Evolutionary conservation across 2,888 invertebrate genomes (phyloP).

Genomic region (Aleiodes testaceus): DNA sequence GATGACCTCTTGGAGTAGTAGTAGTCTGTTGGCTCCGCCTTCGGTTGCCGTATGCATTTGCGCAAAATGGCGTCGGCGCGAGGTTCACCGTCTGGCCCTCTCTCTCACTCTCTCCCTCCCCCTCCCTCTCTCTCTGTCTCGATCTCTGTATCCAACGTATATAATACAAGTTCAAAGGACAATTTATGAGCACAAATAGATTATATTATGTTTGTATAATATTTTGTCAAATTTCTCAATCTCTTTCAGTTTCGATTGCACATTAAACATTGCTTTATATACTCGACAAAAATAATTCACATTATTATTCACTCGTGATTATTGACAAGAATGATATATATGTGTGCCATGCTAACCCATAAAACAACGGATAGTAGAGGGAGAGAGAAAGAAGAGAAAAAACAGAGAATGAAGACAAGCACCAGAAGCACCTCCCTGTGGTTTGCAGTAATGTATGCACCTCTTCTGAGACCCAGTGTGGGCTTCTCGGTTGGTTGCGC

Average conservation of each 20-base stretch:
- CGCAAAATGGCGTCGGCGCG: slow-evolving; percentile 71
- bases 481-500: slow-evolving; percentile 71
- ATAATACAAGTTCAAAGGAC: too few species aligned
- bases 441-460: slow-evolving; percentile 70
- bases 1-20: slow-evolving; percentile 55
- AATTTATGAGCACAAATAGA: too few species aligned
- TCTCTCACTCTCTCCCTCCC: neutral
- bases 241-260: too few species aligned
- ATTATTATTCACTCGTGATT: neutral
- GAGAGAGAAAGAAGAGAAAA: slow-evolving; percentile 3
- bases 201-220: too few species aligned
- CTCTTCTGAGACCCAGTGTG: slow-evolving; percentile 64
- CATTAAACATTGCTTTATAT: too few species aligned
- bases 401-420: slow-evolving; percentile 31
- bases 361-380: slow-evolving; percentile 28
- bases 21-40: slow-evolving; percentile 69
- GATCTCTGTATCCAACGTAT: neutral
- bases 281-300: neutral
- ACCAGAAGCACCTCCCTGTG: slow-evolving; percentile 54
- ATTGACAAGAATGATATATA: slow-evolving; percentile 1
- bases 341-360: slow-evolving; percentile 26
- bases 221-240: too few species aligned
- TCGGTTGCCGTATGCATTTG: slow-evolving; percentile 69
- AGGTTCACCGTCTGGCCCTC: slow-evolving; percentile 39
- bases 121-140: neutral